Evolutionary conservation across 2,113 vertebrate genomes (phyloP).

Genomic region (Glaucidium brasilianum): DNA sequence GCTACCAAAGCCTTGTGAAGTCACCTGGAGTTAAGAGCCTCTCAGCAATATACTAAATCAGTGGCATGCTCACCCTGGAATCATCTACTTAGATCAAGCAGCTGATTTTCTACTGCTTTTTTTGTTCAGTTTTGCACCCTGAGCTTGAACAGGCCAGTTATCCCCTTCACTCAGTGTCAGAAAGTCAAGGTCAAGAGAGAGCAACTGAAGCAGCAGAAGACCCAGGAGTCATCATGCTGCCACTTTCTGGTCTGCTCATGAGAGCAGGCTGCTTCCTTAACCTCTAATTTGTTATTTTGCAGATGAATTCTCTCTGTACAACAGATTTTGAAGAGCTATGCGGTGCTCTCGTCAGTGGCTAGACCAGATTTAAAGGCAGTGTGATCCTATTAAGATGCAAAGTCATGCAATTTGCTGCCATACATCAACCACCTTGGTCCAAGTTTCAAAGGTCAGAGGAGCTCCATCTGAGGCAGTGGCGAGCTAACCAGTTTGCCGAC

Average conservation of each 20-base stretch:
- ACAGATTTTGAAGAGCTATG: neutral
- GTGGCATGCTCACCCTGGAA: neutral
- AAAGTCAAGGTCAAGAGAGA: neutral
- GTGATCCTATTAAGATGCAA: neutral
- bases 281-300: neutral
- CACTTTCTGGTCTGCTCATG: neutral
- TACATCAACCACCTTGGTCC: neutral
- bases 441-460: neutral
- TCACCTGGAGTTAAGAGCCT: conserved; percentile 38
- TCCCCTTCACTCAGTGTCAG: neutral
- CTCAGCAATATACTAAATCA: conserved; percentile 26
- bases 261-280: neutral
- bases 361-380: neutral
- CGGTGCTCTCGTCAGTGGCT: neutral
- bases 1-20: conserved; percentile 31
- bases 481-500: neutral
- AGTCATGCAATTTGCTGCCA: neutral
- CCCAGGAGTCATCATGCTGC: neutral
- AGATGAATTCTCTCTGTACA: neutral
- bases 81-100: conserved; percentile 15
- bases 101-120: neutral
- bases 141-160: neutral
- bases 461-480: neutral
- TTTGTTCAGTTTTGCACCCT: conserved; percentile 13
- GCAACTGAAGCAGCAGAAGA: neutral